Percentiles rank a stretch among this genome's conserved stretches.
These are phyloP conservation scores for Whitmania pigra DNA, from an alignment of 1,140 invertebrate genomes.

Conservation along the genomic window DNA sequence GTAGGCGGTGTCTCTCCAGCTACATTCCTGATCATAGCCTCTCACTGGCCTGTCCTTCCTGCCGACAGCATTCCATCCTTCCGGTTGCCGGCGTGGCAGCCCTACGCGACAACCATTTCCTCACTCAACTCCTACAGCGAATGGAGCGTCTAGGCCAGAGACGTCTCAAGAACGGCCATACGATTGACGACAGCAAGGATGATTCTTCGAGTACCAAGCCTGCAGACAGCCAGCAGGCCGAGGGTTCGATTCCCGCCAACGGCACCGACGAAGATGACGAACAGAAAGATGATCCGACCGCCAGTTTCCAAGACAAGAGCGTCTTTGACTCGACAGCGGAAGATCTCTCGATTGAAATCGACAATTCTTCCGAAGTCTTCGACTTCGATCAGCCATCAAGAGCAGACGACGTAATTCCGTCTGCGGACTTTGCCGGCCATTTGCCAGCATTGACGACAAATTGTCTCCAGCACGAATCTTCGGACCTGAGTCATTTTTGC, in stretches of 20 bases:
- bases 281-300: conserved; percentile 28
- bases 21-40: conserved; percentile 43
- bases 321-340: conserved; percentile 20
- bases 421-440: conserved; percentile 20
- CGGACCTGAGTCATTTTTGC: conserved; percentile 47
- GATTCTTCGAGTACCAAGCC: conserved; percentile 36
- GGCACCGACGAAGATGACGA: conserved; percentile 29
- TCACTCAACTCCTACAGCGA: conserved; percentile 43
- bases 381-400: conserved; percentile 18
- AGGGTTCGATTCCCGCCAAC: conserved; percentile 33
- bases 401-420: conserved; percentile 20
- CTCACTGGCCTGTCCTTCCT: conserved; percentile 48
- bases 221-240: conserved; percentile 26
- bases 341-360: conserved; percentile 12
- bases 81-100: conserved; percentile 46
- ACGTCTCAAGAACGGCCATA: not conserved
- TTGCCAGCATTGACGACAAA: conserved; percentile 28
- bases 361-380: conserved; percentile 22
- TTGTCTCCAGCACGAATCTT: conserved; percentile 40
- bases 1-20: conserved; percentile 38
- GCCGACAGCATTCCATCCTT: conserved; percentile 48
- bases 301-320: conserved; percentile 20
- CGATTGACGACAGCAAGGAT: conserved; percentile 16
- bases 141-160: conserved; percentile 26
- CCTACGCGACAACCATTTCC: conserved; percentile 46